Conservation (phyloP, 2,797 vertebrate species). For the Lepus oiostolus region DNA sequence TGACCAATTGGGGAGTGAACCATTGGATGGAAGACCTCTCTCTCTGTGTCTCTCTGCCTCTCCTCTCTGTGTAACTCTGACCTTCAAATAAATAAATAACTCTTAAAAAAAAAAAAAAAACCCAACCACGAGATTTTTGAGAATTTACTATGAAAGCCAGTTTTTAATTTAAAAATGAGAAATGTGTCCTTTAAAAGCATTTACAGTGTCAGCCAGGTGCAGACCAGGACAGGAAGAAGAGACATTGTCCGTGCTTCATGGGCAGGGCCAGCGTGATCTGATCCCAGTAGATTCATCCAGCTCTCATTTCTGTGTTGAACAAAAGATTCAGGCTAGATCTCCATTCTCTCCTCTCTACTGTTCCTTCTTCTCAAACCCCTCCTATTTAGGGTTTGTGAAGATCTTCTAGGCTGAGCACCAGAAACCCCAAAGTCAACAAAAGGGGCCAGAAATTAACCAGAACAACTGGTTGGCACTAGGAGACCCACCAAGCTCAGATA, state of each 20-base stretch:
- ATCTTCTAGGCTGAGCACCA: neutral
- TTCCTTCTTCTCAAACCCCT: neutral
- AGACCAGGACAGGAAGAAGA: neutral
- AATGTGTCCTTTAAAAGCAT: neutral
- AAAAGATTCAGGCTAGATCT: neutral
- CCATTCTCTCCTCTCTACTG: neutral
- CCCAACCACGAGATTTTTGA: slow-evolving; percentile 32
- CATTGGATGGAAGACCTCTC: too few relatives aligned
- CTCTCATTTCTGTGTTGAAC: neutral
- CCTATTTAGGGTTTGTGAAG: slow-evolving; percentile 29
- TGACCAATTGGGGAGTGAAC: too few relatives aligned
- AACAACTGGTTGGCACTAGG: neutral
- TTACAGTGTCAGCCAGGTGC: neutral
- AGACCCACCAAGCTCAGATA: neutral
- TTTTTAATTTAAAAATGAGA: slow-evolving; percentile 33
- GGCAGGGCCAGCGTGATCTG: neutral
- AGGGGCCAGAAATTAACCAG: neutral
- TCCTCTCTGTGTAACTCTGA: too few relatives aligned
- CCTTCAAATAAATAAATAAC: too few relatives aligned
- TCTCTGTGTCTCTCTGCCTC: too few relatives aligned
- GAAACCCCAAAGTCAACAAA: slow-evolving; percentile 28
- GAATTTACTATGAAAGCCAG: neutral
- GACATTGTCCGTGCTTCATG: neutral
- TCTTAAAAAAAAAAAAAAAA: neutral
- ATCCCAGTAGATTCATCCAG: neutral